Conservation (phyloP, 1,140 invertebrate species). For the Bombus picipes region DNA sequence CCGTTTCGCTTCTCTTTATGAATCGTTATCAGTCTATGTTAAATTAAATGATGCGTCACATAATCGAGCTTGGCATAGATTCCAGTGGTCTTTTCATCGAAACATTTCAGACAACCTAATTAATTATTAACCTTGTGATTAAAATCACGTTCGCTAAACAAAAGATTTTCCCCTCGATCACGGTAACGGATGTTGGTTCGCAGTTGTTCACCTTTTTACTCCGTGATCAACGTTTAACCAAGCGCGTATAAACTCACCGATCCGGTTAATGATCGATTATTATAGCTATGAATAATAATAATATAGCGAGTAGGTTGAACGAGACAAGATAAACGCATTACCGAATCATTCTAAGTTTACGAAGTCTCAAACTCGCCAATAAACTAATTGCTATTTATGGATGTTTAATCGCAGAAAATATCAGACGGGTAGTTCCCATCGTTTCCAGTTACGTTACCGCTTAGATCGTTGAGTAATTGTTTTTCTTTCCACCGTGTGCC, state of each 20-base stretch:
- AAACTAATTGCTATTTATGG: too few species aligned
- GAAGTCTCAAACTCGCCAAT: not conserved
- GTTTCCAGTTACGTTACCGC: too few species aligned
- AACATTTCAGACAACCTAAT: not conserved
- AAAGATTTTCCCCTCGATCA: not conserved
- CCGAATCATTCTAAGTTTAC: not conserved
- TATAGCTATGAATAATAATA: slow-evolving; percentile 26
- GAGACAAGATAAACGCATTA: not conserved
- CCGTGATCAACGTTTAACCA: not conserved
- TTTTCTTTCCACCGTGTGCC: not conserved
- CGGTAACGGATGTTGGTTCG: not conserved
- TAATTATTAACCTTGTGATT: not conserved
- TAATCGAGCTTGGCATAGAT: not conserved
- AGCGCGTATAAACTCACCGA: slow-evolving; percentile 16
- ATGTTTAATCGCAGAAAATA: too few species aligned
- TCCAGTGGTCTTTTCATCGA: not conserved
- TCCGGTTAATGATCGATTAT: slow-evolving; percentile 33
- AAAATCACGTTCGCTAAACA: not conserved
- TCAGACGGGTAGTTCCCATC: too few species aligned
- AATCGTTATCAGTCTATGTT: too few species aligned
- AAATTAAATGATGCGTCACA: too few species aligned
- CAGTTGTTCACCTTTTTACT: slow-evolving; percentile 1
- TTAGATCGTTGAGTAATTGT: not conserved
- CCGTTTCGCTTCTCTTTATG: too few species aligned
- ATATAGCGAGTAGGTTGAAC: not conserved